Percentiles rank a stretch among this genome's conserved stretches.
These are phyloP conservation scores for Ichneumoninae sp. DNA, from an alignment of 2,888 invertebrate species.

Conservation along the genomic window DNA sequence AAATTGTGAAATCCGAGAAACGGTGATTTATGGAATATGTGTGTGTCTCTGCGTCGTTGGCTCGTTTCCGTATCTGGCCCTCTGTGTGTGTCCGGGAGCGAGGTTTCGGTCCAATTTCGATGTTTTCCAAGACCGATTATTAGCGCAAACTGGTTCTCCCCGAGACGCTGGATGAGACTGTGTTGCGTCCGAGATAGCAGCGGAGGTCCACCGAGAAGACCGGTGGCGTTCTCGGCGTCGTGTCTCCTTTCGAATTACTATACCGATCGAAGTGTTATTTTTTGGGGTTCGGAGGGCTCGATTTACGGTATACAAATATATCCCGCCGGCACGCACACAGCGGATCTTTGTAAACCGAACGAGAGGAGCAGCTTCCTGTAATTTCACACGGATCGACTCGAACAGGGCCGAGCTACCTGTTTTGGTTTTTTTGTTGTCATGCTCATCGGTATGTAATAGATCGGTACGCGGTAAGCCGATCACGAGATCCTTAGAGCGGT, in stretches of 20 bases:
- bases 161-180: constrained; percentile 41
- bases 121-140: constrained; percentile 72
- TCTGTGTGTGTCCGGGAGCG: constrained; percentile 53
- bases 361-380: constrained; percentile 67
- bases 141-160: constrained; percentile 70
- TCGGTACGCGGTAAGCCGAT: constrained; percentile 47
- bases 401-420: constrained; percentile 57
- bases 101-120: constrained; percentile 70
- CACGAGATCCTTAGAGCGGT: constrained; percentile 35
- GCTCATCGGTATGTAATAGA: constrained; percentile 38
- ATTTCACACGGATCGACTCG: constrained; percentile 64
- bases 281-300: constrained; percentile 8
- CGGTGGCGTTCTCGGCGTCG: constrained; percentile 62
- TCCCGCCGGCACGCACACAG: constrained; percentile 1
- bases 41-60: constrained; percentile 53
- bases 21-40: constrained; percentile 36
- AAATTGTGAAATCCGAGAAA: constrained; percentile 57
- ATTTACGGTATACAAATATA: constrained; percentile 32
- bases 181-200: constrained; percentile 4
- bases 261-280: constrained; percentile 57
- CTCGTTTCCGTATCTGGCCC: constrained; percentile 65
- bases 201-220: constrained; percentile 60
- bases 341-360: constrained; percentile 29
- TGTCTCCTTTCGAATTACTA: constrained; percentile 65
- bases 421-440: constrained; percentile 42